Base-by-base conservation (phyloP, 1,140 invertebrate genomes). In the Lepidostoma basale region DNA sequence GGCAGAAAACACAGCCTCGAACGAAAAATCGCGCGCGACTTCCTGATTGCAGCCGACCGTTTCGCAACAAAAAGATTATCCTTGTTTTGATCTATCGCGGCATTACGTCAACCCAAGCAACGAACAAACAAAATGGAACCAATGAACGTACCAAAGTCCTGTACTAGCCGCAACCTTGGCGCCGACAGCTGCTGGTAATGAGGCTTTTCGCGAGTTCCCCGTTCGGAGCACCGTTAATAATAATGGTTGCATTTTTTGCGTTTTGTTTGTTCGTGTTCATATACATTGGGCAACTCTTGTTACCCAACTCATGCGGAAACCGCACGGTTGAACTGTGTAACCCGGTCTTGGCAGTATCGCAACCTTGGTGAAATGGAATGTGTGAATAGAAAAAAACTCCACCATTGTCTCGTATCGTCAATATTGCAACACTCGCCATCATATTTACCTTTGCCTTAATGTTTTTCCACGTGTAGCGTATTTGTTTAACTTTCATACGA, bases 301-400 rank as follows among this genome's bases (percentile, higher is more conserved):
- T 56, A 36, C 16, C 14, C 20, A 56, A 56, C 23, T 9, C 26
- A 56, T 30, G 16, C 52, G 52, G 52, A 56, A 56, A 39, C 36
- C 52, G 14, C 30, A 30, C 52, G 20, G 26, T 22, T 54, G 33
- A 30, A 22, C 30, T 30, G 52, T 36, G 52, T 18, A 56, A 56
- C 30, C 52, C 30, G 52, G 18, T 26, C 23, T 33, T 9, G 36
- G 36, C 52, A 33, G 52, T 33, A 56, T 33, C 22, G 30, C 52
- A 33, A 36, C 52, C 52, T 56, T 56, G 52, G 18, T 14, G 28
- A 56, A 56, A 36, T 56, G 52, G 52, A 56, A 56, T 56, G 52
- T 56, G 52, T 36, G 52, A 56, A 56, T 56, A 22, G 52, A 56
- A 36, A 56, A 39, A 30, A n/a, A n/a, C n/a, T 56, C 18, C 36